These are phyloP conservation scores for Anniella stebbinsi DNA, from an alignment of 2,797 vertebrate genomes.

Conservation along the genomic window DNA sequence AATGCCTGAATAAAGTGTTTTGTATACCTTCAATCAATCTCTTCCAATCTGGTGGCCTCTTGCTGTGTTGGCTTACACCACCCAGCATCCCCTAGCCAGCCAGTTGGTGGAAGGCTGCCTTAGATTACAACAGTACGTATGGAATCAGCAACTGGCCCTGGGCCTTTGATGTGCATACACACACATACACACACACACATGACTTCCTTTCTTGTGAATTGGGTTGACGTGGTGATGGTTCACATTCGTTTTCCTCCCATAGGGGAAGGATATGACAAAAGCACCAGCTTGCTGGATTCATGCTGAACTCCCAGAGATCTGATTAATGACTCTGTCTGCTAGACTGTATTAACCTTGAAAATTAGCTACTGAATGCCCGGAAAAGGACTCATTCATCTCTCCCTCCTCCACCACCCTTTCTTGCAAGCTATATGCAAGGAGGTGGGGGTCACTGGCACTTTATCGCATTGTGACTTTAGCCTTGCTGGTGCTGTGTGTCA, in stretches of 20 bases:
- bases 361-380: constrained; percentile 18
- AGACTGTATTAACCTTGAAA: constrained; percentile 28
- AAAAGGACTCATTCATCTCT: not conserved
- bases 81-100: no score
- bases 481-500: constrained; percentile 34
- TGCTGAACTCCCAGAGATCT: constrained; percentile 9
- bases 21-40: not conserved
- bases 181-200: not conserved
- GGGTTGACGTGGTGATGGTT: not conserved
- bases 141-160: constrained; percentile 14
- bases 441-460: constrained; percentile 37
- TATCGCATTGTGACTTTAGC: constrained; percentile 14
- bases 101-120: not conserved
- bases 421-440: constrained; percentile 35
- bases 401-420: not conserved
- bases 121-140: not conserved
- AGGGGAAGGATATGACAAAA: constrained; percentile 16
- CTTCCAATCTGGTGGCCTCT: not conserved
- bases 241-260: not conserved
- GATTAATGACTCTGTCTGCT: constrained; percentile 23
- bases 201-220: constrained; percentile 31
- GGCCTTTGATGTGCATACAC: not conserved
- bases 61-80: no score
- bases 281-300: not conserved
- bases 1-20: not conserved